phyloP scores from a whole-genome alignment of 2,888 invertebrate genomes.

The Campopleginae sp. region DNA sequence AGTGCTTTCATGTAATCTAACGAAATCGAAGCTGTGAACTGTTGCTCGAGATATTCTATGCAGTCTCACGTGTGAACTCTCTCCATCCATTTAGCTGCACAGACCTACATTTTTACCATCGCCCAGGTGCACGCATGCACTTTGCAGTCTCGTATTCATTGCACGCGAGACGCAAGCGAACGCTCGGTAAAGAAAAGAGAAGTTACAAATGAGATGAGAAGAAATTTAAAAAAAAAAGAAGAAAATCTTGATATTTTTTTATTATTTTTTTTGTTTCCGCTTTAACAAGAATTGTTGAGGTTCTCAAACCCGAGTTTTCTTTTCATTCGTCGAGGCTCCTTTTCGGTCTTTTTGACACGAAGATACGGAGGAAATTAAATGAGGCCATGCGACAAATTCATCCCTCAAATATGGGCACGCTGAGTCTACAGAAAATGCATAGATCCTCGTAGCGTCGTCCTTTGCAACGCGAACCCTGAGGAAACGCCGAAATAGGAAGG shows the following conservation, averaged over 20 bases:
- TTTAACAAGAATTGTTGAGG: too few relatives aligned
- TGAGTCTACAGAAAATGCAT: not conserved
- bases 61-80: slow-evolving; percentile 30
- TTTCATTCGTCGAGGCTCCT: too few relatives aligned
- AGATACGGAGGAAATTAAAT: slow-evolving; percentile 12
- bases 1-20: slow-evolving; percentile 61
- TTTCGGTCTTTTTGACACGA: not conserved
- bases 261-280: too few relatives aligned
- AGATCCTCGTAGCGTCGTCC: not conserved
- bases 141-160: slow-evolving; percentile 37
- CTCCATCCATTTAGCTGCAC: slow-evolving; percentile 22
- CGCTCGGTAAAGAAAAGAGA: not conserved
- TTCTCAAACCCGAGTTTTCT: too few relatives aligned
- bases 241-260: too few relatives aligned
- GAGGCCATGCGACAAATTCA: slow-evolving; percentile 31
- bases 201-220: not conserved
- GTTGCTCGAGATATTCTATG: slow-evolving; percentile 40
- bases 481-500: not conserved
- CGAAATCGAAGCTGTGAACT: slow-evolving; percentile 59
- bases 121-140: slow-evolving; percentile 16
- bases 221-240: not conserved
- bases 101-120: slow-evolving; percentile 7
- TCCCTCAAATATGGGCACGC: not conserved
- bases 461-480: slow-evolving; percentile 3
- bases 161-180: not conserved